phyloP scores from a whole-genome alignment of 2,113 vertebrate species.

The Mastomys natalensis region DNA sequence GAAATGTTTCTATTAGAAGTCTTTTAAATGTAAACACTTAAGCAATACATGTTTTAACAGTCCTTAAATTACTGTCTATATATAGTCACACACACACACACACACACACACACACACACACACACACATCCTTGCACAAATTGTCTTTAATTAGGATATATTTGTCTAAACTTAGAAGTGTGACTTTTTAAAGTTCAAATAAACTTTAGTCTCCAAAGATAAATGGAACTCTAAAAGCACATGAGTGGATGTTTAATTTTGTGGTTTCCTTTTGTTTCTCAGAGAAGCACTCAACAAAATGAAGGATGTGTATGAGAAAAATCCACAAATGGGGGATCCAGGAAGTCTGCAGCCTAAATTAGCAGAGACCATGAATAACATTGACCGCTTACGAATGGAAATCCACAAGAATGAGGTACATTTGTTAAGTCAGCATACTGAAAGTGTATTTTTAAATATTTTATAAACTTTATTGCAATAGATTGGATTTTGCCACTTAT shows the following conservation, averaged over 20 bases:
- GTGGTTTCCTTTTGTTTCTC: conserved; percentile 49
- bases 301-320: conserved; percentile 99
- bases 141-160: conserved; percentile 51
- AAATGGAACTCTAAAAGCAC: conserved; percentile 39
- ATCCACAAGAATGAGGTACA: conserved; percentile 98
- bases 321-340: conserved; percentile 98
- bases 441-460: background rate
- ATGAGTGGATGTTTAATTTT: conserved; percentile 54
- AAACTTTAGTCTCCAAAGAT: background rate
- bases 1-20: background rate
- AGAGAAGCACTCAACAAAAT: conserved; percentile 99
- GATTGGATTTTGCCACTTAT: conserved; percentile 62
- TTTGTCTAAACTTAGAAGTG: conserved; percentile 54
- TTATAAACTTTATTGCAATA: conserved; percentile 40
- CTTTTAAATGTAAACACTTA: background rate
- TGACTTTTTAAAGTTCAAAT: conserved; percentile 17
- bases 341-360: conserved; percentile 97
- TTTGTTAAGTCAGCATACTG: conserved; percentile 56
- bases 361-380: conserved; percentile 97
- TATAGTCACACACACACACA: background rate
- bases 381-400: conserved; percentile 96
- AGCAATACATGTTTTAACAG: conserved; percentile 28
- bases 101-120: background rate
- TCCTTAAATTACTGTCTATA: background rate
- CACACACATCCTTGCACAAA: background rate